Percentiles rank a stretch among this genome's conserved stretches.
phyloP scores from a whole-genome alignment of 2,113 vertebrate species.

The Pitta sordida region DNA sequence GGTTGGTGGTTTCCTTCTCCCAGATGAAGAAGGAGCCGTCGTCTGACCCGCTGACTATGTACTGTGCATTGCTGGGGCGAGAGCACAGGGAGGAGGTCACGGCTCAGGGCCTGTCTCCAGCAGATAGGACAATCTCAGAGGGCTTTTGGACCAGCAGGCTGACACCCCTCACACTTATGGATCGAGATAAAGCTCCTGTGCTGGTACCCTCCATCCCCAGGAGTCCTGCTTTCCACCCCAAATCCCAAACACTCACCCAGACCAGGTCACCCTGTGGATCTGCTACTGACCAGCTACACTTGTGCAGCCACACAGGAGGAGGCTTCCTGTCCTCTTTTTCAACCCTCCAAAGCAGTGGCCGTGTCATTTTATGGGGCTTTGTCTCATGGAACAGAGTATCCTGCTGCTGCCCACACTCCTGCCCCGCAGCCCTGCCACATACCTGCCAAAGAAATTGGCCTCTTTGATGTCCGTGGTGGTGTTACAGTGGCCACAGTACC shows the following conservation, averaged over 20 bases:
- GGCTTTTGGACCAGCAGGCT: not conserved
- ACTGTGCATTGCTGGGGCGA: constrained; percentile 89
- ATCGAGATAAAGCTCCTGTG: not conserved
- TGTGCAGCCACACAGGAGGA: not conserved
- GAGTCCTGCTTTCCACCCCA: not conserved
- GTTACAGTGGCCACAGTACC: constrained; percentile 98
- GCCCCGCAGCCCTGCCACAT: not conserved
- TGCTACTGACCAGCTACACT: not conserved
- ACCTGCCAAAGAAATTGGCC: constrained; percentile 99
- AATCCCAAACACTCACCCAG: not conserved
- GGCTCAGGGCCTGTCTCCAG: not conserved
- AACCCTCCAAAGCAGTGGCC: not conserved
- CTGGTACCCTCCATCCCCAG: not conserved
- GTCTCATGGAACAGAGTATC: not conserved
- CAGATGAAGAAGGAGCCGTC: constrained; percentile 99
- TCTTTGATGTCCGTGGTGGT: constrained; percentile 99
- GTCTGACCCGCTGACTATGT: constrained; percentile 95
- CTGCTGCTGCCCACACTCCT: not conserved
- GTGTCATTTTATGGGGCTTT: not conserved
- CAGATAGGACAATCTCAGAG: not conserved
- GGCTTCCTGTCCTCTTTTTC: not conserved
- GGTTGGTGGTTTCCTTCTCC: constrained; percentile 98
- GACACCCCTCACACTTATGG: not conserved
- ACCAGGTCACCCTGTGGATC: not conserved
- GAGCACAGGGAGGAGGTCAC: not conserved